Evolutionary conservation across 2,113 vertebrate genomes (phyloP), one percentile per base, ranked within the genome.

Genomic region (Canis aureus): DNA sequence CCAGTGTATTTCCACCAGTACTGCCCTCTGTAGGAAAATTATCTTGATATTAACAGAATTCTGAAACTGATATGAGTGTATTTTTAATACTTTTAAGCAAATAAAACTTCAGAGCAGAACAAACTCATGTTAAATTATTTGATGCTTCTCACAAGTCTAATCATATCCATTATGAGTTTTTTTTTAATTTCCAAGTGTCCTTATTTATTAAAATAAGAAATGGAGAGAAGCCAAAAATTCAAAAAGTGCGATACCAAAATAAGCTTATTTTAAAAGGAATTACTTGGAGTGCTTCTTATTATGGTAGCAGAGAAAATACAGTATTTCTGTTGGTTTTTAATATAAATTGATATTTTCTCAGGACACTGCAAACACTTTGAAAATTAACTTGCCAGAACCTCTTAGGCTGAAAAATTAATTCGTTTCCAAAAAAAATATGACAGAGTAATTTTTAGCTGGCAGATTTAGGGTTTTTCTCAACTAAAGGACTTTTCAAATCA

Each of bases 391-490:
- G 74, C 3, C 23, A 57, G 11, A 22, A 27, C 0, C 27, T 93
- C 11, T 64, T 76, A 78, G 32, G 19, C n/a, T 66, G 62, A 89
- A 89, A 91, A 93, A 11, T 91, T 85, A 87, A 80, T 95, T 83
- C 67, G 3, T 66, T 84, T 55, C 16, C 23, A 22, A 32, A 89
- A 73, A 79, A 67, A 60, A 80, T 60, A 93, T 19, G n/a, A 66
- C 0, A 79, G 12, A 22, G 11, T 97, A 57, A 53, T 35, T 51
- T 96, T 96, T 89, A 91, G 57, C 23, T 91, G 74, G 6, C 23
- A 67, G 11, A 97, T 10, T 51, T 12, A 67, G 7, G 12, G 9
- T 62, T 9, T 16, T 88, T 90, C 23, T 55, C 93, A 93, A 91
- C 15, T 82, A 53, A 89, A 27, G 0, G 82, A 85, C 23, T 94